A percentile compares a stretch with the other conserved stretches of the same genome.
Conservation (phyloP, 1,140 invertebrate species). For the Lithobius niger region DNA sequence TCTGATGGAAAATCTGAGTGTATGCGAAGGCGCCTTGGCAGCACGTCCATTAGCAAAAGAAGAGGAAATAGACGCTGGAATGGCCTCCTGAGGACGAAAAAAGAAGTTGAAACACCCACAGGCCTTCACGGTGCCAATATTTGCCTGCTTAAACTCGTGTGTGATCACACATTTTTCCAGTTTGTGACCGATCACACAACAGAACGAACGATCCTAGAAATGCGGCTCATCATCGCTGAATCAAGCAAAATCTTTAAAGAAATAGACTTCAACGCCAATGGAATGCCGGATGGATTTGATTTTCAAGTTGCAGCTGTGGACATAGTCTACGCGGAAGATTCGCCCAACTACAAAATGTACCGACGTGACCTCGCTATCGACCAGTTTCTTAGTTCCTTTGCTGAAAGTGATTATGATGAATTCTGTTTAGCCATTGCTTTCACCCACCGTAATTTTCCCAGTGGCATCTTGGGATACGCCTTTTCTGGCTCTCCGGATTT, state of each 20-base stretch:
- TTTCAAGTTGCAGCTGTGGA: not conserved
- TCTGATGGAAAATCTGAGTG: too few relatives aligned
- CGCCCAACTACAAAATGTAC: not conserved
- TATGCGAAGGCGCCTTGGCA: too few relatives aligned
- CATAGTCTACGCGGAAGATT: not conserved
- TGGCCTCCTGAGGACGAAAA: constrained; percentile 2
- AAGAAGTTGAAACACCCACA: constrained; percentile 1
- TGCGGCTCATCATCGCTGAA: constrained; percentile 8
- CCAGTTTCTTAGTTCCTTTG: not conserved
- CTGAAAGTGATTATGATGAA: not conserved
- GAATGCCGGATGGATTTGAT: not conserved
- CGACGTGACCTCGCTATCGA: not conserved
- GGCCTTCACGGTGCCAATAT: not conserved
- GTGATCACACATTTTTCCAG: constrained; percentile 1
- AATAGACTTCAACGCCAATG: not conserved
- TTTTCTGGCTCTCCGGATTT: not conserved
- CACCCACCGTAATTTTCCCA: not conserved
- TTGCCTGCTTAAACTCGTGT: not conserved
- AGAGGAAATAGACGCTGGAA: too few relatives aligned
- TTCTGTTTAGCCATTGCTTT: not conserved
- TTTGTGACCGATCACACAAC: not conserved
- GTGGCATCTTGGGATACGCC: not conserved
- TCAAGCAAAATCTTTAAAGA: not conserved
- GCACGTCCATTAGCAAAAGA: too few relatives aligned
- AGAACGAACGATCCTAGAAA: constrained; percentile 11